Evolutionary conservation across 2,888 invertebrate species (phyloP), one percentile per base, ranked within the genome.

Genomic region (Chloroclystis v-ata): DNA sequence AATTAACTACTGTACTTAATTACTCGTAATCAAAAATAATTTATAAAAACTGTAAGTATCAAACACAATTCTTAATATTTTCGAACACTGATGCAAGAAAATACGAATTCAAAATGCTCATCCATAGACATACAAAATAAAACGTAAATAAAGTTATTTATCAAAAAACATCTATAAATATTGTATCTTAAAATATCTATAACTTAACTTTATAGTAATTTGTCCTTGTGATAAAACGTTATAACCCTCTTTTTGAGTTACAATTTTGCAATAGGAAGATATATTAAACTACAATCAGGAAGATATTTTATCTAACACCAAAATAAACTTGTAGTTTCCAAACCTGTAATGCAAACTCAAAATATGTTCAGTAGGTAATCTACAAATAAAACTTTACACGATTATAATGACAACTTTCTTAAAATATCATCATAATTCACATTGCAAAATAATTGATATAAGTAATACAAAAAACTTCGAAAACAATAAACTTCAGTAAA

Each of bases 81-180:
- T n/a, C n/a, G n/a, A n/a, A n/a, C n/a, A n/a, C n/a, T n/a, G n/a
- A n/a, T 20, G 20, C 20, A 5, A 20, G 5, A 20, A 20, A 33
- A 33, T 38, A 28, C 28, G 35, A 40, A 53, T 32, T 37, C 37
- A 44, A 49, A 45, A 56, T 43, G 49, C 50, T 49, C 39, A 57
- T 37, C 39, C 47, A 69, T 67, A 73, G 63, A 72, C 64, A 55
- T 66, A 63, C 60, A 65, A 69, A 62, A 54, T 30, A 70, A 70
- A 72, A 72, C 69, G 49, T 60, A 59, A 55, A 67, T 67, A 69
- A 63, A 72, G 57, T 60, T 65, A 65, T 67, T 52, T 30, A 52
- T 47, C 39, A 42, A 56, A 35, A 56, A 54, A 56, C 52, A 52
- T 54, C 47, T 52, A 46, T 56, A 55, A 53, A 57, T 56, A 59